These are phyloP conservation scores for Drosophila tristis DNA, from an alignment of 1,140 invertebrate species.

Conservation along the genomic window DNA sequence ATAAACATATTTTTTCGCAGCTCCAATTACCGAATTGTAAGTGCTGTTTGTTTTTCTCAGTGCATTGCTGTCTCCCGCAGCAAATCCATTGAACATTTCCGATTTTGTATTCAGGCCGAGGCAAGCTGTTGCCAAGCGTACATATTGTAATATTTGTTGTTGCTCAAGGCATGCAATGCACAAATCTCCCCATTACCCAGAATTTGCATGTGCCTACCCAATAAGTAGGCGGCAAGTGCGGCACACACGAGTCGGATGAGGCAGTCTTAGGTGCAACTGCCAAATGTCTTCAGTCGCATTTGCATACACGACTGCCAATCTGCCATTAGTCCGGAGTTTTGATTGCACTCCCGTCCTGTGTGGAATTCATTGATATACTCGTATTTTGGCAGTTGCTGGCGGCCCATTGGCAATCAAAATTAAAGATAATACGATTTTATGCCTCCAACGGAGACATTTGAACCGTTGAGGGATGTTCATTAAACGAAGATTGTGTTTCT, in stretches of 20 bases:
- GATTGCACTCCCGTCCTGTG: conserved; percentile 7
- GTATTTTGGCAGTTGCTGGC: too few relatives aligned
- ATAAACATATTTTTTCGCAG: too few relatives aligned
- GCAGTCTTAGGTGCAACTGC: conserved; percentile 11
- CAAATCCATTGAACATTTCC: conserved; percentile 59
- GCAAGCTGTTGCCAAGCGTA: conserved; percentile 58
- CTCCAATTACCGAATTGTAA: too few relatives aligned
- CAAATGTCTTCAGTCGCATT: not conserved
- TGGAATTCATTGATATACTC: too few relatives aligned
- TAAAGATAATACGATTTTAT: too few relatives aligned
- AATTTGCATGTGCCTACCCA: too few relatives aligned
- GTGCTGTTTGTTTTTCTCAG: not conserved
- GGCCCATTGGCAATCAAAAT: too few relatives aligned
- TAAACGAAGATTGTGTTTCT: too few relatives aligned
- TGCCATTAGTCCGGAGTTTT: conserved; percentile 35
- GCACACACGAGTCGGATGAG: too few relatives aligned
- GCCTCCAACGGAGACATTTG: too few relatives aligned
- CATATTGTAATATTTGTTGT: conserved; percentile 29
- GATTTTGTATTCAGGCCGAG: conserved; percentile 26
- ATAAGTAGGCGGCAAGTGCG: too few relatives aligned
- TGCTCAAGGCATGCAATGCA: conserved; percentile 20
- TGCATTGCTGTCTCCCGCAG: conserved; percentile 26
- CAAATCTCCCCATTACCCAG: conserved; percentile 4
- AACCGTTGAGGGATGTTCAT: too few relatives aligned
- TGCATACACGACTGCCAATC: conserved; percentile 19